Conservation (phyloP, 2,888 invertebrate species). For the Syritta pipiens region DNA sequence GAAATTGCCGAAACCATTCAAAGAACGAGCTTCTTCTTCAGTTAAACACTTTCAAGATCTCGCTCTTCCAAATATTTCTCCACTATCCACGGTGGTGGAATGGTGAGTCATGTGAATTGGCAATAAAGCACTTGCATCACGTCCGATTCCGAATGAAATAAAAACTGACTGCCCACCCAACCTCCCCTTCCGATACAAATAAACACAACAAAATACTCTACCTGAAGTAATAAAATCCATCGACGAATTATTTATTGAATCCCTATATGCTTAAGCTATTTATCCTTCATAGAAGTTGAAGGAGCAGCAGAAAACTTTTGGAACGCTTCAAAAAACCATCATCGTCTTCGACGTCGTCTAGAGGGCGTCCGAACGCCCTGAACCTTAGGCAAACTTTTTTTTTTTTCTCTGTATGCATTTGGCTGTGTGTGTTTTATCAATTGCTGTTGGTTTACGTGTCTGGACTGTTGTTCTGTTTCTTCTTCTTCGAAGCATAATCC, state of each 20-base stretch:
- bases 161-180: constrained; percentile 15
- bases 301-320: constrained; percentile 37
- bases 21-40: too few species aligned
- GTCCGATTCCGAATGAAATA: constrained; percentile 38
- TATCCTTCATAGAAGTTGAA: constrained; percentile 60
- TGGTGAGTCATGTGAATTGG: constrained; percentile 51
- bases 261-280: constrained; percentile 63
- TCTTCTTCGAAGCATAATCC: constrained; percentile 45
- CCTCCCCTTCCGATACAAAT: not conserved
- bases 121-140: constrained; percentile 58
- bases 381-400: constrained; percentile 54
- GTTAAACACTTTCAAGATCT: too few species aligned
- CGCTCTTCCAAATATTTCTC: too few species aligned
- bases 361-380: too few species aligned
- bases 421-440: constrained; percentile 48
- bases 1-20: too few species aligned
- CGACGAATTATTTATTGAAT: constrained; percentile 67
- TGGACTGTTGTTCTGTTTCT: not conserved
- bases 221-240: constrained; percentile 66
- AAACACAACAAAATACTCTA: constrained; percentile 41
- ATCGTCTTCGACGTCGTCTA: constrained; percentile 36
- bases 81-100: too few species aligned
- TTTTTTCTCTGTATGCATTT: too few species aligned
- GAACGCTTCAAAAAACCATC: constrained; percentile 53
- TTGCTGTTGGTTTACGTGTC: constrained; percentile 48